Evolutionary conservation across 2,113 vertebrate genomes (phyloP), one percentile per base, ranked within the genome.

Genomic region (Eurypyga helias): DNA sequence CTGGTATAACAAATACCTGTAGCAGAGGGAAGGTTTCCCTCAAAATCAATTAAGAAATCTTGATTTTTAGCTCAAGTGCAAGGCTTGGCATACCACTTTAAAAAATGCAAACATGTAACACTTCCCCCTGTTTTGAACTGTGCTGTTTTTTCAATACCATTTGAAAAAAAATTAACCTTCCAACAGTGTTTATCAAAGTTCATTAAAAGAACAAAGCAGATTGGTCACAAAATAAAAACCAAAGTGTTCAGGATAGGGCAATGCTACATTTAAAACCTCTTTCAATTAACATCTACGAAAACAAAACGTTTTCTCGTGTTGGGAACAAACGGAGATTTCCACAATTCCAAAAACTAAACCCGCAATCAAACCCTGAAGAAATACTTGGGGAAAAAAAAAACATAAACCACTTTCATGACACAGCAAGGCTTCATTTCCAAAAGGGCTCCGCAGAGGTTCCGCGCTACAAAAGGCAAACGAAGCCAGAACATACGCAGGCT

Each of bases 401-500:
- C 67, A 87, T 29, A 60, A n/a, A n/a, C 41, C 46, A 45, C 8
- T 69, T 67, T 54, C 65, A 87, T 87, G 95, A 94, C 84, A 87
- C 0, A 91, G 91, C 96, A 95, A 93, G 84, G 95, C 86, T 93
- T 92, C 65, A 26, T 65, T 91, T 92, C 91, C 78, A 54, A 94
- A 95, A 91, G 87, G 92, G 90, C 97, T 98, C 98, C 95, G 93
- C 75, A 88, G 95, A 92, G 26, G 71, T 91, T 89, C 93, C 92
- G 97, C 86, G 72, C 97, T 97, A 97, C 94, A 54, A 95, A 92
- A 96, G 96, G 87, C 87, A 83, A 96, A 79, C 95, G 98, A 98
- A 93, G 96, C 97, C 97, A 98, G 93, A 95, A 92, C 81, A 93
- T 29, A 83, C 88, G 96, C 90, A 89, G 95, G 78, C 91, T 81